A percentile compares a stretch with the other conserved stretches of the same genome.
Evolutionary conservation across 2,888 invertebrate genomes (phyloP).

Genomic region (Andrena camellia): DNA sequence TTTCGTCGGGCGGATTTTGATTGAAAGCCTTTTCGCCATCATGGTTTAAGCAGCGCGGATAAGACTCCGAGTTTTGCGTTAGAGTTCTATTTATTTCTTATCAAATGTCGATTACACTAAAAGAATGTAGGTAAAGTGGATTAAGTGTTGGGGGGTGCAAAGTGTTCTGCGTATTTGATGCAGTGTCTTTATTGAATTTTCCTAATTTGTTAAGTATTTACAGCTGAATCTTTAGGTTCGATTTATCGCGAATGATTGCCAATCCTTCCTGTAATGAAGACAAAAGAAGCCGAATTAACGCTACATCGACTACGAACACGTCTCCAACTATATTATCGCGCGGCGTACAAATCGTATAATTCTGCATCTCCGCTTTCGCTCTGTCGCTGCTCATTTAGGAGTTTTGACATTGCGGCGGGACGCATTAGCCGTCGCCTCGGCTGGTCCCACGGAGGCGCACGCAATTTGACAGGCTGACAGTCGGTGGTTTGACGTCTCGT

Average conservation of each 20-base stretch:
- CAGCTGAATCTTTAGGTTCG: not conserved
- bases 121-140: too few relatives aligned
- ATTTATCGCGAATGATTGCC: not conserved
- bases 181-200: too few relatives aligned
- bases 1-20: too few relatives aligned
- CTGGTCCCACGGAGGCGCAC: slow-evolving; percentile 19
- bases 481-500: slow-evolving; percentile 57
- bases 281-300: slow-evolving; percentile 11
- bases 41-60: too few relatives aligned
- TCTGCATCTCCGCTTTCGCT: not conserved
- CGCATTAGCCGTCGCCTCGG: slow-evolving; percentile 54
- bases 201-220: too few relatives aligned
- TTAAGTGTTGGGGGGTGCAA: too few relatives aligned
- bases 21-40: too few relatives aligned
- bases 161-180: too few relatives aligned
- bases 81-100: too few relatives aligned
- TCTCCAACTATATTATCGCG: not conserved
- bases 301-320: slow-evolving; percentile 1
- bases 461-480: slow-evolving; percentile 58
- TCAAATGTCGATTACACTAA: too few relatives aligned
- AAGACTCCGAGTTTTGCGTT: too few relatives aligned
- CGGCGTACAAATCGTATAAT: not conserved
- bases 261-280: not conserved
- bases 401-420: slow-evolving; percentile 65
- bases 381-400: slow-evolving; percentile 55